Evolutionary conservation across 2,113 vertebrate species (phyloP).

Genomic region (Strix aluco): DNA sequence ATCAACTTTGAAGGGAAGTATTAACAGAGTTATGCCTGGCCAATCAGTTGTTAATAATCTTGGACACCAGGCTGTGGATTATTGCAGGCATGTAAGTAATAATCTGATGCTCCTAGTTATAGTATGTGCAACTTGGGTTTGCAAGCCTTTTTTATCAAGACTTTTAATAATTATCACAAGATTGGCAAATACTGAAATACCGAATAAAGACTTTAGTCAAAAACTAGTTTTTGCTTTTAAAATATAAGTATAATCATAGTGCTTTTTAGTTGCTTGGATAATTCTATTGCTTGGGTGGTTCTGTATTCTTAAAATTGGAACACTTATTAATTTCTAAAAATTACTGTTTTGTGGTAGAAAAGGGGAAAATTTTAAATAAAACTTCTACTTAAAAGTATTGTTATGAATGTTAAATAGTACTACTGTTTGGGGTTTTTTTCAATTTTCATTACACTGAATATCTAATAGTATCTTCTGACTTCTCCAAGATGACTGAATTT

Average conservation of each 20-base stretch:
- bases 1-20: background rate
- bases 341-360: background rate
- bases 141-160: background rate
- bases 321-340: background rate
- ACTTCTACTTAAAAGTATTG: background rate
- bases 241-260: background rate
- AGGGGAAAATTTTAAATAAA: background rate
- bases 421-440: background rate
- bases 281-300: background rate
- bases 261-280: background rate
- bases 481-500: background rate
- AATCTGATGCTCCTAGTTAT: background rate
- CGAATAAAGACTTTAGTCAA: background rate
- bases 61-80: slow-evolving; percentile 65
- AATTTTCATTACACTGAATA: background rate
- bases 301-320: background rate
- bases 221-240: background rate
- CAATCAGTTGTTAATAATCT: slow-evolving; percentile 68
- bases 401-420: background rate
- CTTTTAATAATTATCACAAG: background rate
- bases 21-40: slow-evolving; percentile 35
- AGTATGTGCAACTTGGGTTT: background rate
- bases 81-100: slow-evolving; percentile 58
- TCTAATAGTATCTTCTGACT: background rate
- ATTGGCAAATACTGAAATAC: background rate